Evolutionary conservation across 2,888 invertebrate species (phyloP), one percentile per base, ranked within the genome.

Genomic region (Sarcophaga caerulescens): DNA sequence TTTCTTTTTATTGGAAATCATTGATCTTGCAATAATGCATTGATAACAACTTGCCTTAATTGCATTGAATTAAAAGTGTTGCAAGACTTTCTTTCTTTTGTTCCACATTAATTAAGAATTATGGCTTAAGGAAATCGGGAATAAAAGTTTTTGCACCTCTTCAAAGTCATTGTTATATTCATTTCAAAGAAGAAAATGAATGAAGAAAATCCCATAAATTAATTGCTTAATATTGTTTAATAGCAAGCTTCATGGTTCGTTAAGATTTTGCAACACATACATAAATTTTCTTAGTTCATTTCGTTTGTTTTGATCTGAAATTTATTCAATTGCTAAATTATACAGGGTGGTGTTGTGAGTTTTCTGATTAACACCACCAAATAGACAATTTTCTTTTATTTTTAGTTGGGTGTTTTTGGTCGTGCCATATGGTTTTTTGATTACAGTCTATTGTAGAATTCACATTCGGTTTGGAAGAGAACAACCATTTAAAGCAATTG

Each of bases 161-260:
- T 60, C 23, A 44, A 14, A 47, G 12, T 0, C 47, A 47, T 47
- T 47, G 11, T 47, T 47, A 14, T 14, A 14, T 47, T 14, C 14
- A 14, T 47, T 47, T 47, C 14, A 14, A 4, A 47, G 47, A 47
- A 14, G 14, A 47, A 47, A 47, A 14, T 14, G 14, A 47, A 4
- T n/a, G 17, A 44, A 75, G 57, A 74, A 69, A 80, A 65, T 57
- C 84, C 84, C 85, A 85, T 84, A 85, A 85, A 85, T 85, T 79
- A 85, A 87, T 85, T 84, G 84, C 78, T 74, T 83, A 83, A 86
- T 88, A 79, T 85, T 35, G 35, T 35, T 35, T 47, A 88, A 83
- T 84, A 80, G 74, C 85, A 77, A 86, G 85, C 86, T 88, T 75
- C 81, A 88, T 71, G 87, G 78, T 85, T 88, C 87, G 82, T 88